phyloP scores from a whole-genome alignment of 2,888 invertebrate genomes.

The Eretmocerus hayati region DNA sequence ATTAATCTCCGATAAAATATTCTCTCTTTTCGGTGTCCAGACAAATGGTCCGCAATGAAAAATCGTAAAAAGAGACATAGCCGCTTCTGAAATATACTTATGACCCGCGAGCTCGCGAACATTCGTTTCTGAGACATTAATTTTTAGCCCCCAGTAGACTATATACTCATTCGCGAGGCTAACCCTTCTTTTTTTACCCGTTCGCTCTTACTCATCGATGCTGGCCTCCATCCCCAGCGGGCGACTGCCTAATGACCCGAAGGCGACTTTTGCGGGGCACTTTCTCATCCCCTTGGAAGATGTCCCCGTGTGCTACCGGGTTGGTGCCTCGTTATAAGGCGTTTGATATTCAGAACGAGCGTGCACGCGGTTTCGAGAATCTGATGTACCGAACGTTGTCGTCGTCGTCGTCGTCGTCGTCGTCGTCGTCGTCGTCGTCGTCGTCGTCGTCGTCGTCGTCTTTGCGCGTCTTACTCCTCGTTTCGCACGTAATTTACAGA shows the following conservation, averaged over 20 bases:
- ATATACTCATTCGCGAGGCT: slow-evolving; percentile 30
- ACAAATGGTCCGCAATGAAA: slow-evolving; percentile 41
- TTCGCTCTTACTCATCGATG: slow-evolving; percentile 19
- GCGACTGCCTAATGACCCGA: slow-evolving; percentile 44
- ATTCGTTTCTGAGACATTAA: slow-evolving; percentile 47
- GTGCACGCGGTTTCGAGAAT: too few species aligned
- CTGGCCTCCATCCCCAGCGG: slow-evolving; percentile 1
- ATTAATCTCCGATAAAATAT: slow-evolving; percentile 19
- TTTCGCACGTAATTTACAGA: too few species aligned
- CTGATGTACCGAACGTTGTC: too few species aligned
- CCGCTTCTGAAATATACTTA: too few species aligned
- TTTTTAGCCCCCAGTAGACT: slow-evolving; percentile 47
- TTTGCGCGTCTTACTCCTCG: slow-evolving; percentile 12
- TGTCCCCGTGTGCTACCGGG: too few species aligned
- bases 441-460: too few species aligned
- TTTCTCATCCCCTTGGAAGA: too few species aligned
- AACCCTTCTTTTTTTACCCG: slow-evolving; percentile 8
- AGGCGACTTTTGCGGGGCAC: too few species aligned
- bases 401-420: background rate
- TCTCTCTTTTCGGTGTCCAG: slow-evolving; percentile 12
- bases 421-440: background rate
- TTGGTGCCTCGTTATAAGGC: too few species aligned
- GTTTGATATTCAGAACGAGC: too few species aligned
- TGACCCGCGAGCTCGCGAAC: too few species aligned
- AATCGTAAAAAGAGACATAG: slow-evolving; percentile 37